These are phyloP conservation scores for Ctenosaura bakeri DNA, from an alignment of 2,797 vertebrate species.

Conservation along the genomic window DNA sequence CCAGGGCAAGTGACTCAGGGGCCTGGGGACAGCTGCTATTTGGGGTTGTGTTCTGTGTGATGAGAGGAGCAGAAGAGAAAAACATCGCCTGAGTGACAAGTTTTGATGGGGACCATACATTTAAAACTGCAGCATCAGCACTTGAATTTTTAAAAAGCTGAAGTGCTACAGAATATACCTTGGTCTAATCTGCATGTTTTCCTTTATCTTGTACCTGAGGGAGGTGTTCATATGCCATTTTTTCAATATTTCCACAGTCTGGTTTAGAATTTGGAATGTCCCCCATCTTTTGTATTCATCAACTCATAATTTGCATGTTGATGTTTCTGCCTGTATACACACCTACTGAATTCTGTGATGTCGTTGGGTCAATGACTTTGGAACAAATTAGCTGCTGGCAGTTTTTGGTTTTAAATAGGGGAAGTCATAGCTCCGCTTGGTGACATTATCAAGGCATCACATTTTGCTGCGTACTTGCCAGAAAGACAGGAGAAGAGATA, in stretches of 20 bases:
- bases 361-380: not conserved
- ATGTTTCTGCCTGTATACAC: slow-evolving; percentile 1
- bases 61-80: not conserved
- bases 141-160: slow-evolving; percentile 4
- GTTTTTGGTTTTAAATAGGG: not conserved
- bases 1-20: not conserved
- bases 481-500: too few relatives aligned
- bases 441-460: too few relatives aligned
- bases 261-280: not conserved
- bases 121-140: not conserved
- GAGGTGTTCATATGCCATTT: rapidly evolving
- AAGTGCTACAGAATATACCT: not conserved
- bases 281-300: not conserved
- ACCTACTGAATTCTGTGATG: not conserved
- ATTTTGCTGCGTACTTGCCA: too few relatives aligned
- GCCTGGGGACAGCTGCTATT: not conserved
- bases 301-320: not conserved
- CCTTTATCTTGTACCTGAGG: not conserved
- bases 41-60: not conserved
- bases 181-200: slow-evolving; percentile 7
- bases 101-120: not conserved
- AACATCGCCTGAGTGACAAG: not conserved
- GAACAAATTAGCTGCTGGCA: not conserved
- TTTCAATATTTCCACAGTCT: rapidly evolving
- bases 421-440: not conserved